Percentiles rank a stretch among this genome's conserved stretches.
Evolutionary conservation across 2,113 vertebrate species (phyloP).

Genomic region (Hiodon alosoides): DNA sequence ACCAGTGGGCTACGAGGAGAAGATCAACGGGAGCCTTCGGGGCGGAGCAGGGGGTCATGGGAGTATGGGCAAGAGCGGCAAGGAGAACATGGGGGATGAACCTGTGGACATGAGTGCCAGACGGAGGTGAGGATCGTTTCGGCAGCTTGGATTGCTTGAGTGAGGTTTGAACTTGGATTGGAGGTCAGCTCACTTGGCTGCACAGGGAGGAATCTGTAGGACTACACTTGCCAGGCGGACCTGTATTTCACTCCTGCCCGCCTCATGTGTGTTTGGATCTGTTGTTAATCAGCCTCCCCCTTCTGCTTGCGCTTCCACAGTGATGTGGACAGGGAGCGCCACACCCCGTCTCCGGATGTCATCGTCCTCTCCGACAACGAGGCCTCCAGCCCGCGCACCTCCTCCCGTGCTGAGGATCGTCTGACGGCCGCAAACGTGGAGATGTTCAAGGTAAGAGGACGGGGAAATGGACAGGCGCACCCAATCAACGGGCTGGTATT

Average conservation of each 20-base stretch:
- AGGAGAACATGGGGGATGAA: slow-evolving; percentile 79
- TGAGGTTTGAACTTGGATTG: not conserved
- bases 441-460: slow-evolving; percentile 72
- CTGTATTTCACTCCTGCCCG: too few species aligned
- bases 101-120: slow-evolving; percentile 80
- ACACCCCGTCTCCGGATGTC: slow-evolving; percentile 74
- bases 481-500: not conserved
- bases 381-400: slow-evolving; percentile 73
- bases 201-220: too few species aligned
- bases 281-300: too few species aligned
- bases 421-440: slow-evolving; percentile 76
- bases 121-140: slow-evolving; percentile 60
- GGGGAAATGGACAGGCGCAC: rapidly evolving
- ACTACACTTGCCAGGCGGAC: too few species aligned
- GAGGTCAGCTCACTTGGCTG: not conserved
- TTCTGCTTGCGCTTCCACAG: slow-evolving; percentile 35
- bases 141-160: not conserved
- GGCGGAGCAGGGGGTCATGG: slow-evolving; percentile 67
- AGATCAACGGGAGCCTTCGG: slow-evolving; percentile 42
- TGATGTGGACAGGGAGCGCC: slow-evolving; percentile 66
- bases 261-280: too few species aligned
- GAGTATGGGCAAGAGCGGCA: slow-evolving; percentile 62
- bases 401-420: slow-evolving; percentile 67
- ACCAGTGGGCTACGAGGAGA: slow-evolving; percentile 39
- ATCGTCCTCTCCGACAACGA: slow-evolving; percentile 83